These are phyloP conservation scores for Phytoseiulus persimilis DNA, from an alignment of 2,888 invertebrate species.

Conservation along the genomic window DNA sequence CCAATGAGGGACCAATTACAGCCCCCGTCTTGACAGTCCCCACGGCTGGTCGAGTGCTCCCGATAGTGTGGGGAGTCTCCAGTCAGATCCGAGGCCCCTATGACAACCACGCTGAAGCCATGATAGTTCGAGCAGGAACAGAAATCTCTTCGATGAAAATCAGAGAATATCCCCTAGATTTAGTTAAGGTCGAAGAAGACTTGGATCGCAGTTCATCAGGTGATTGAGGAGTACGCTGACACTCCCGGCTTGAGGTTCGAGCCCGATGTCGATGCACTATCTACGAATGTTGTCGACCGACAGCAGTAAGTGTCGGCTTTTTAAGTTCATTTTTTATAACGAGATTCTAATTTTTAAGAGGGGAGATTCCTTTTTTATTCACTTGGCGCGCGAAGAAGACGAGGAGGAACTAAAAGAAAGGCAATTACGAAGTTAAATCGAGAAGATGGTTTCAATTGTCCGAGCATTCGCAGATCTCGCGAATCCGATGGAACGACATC, in stretches of 20 bases:
- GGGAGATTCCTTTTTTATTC: constrained; percentile 35
- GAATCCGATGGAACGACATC: not conserved
- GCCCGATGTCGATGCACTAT: not conserved
- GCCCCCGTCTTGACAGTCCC: not conserved
- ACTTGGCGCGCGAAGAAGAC: constrained; percentile 15
- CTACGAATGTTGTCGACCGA: not conserved
- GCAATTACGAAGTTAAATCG: constrained; percentile 38
- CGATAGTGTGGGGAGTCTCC: not conserved
- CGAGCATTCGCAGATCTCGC: not conserved
- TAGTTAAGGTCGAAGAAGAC: not conserved
- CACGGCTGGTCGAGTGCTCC: not conserved
- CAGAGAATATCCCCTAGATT: no score
- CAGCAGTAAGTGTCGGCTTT: constrained; percentile 36
- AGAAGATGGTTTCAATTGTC: constrained; percentile 34
- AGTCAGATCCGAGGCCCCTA: not conserved
- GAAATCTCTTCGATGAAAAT: no score
- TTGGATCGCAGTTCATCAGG: not conserved
- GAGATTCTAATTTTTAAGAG: constrained; percentile 39
- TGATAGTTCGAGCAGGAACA: no score
- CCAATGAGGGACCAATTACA: constrained; percentile 38
- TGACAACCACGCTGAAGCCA: not conserved
- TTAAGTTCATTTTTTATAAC: constrained; percentile 38
- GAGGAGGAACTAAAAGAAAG: constrained; percentile 17
- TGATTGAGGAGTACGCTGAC: not conserved
- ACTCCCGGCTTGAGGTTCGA: not conserved